Evolutionary conservation across 2,113 vertebrate genomes (phyloP).

Genomic region (Zosterops pallidus): DNA sequence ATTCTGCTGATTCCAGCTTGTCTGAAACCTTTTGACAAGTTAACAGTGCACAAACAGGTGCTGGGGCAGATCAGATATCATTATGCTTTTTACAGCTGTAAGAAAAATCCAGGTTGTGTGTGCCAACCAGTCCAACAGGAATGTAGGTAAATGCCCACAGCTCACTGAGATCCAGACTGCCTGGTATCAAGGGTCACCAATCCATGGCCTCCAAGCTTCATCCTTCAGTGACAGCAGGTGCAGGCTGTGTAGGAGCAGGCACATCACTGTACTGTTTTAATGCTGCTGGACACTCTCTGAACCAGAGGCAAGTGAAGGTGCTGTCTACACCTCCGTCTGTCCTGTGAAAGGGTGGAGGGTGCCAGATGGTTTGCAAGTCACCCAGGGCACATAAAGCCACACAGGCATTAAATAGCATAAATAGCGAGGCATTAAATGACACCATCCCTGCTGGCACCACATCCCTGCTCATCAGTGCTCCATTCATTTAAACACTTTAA

Average conservation of each 20-base stretch:
- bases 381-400: slow-evolving; percentile 52
- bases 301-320: background rate
- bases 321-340: slow-evolving; percentile 25
- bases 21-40: slow-evolving; percentile 21
- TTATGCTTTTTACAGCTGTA: background rate
- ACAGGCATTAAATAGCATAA: slow-evolving; percentile 48
- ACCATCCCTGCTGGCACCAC: slow-evolving; percentile 53
- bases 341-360: background rate
- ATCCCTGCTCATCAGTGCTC: slow-evolving; percentile 51
- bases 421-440: slow-evolving; percentile 47
- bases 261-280: background rate
- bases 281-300: slow-evolving; percentile 5
- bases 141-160: background rate
- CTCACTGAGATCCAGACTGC: background rate
- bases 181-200: background rate
- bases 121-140: background rate
- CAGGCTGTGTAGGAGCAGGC: background rate
- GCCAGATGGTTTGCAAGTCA: slow-evolving; percentile 53
- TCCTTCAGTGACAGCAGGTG: background rate
- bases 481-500: slow-evolving; percentile 47
- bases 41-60: slow-evolving; percentile 24
- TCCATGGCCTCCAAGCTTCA: background rate
- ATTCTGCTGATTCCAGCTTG: slow-evolving; percentile 32
- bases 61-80: background rate
- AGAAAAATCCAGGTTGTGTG: background rate